Percentiles rank a stretch among this genome's conserved stretches.
Conservation (phyloP, 2,888 invertebrate species). For the Cerceris ruficornis region DNA sequence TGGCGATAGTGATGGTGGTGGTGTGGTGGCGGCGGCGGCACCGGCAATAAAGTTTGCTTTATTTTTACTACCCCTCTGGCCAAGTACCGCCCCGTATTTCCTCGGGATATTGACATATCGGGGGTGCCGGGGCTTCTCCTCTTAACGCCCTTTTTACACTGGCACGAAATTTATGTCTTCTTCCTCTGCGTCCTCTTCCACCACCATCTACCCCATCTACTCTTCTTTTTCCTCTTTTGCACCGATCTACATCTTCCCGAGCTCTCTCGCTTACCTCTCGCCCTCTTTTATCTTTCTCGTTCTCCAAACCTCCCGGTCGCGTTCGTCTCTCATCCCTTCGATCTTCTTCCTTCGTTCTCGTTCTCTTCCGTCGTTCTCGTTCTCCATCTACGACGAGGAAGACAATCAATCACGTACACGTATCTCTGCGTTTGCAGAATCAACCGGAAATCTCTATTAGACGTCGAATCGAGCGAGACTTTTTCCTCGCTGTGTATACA, state of each 20-base stretch:
- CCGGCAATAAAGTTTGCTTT: conserved; percentile 74
- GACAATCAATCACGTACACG: conserved; percentile 67
- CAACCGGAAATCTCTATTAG: conserved; percentile 70
- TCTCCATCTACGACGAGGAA: conserved; percentile 17
- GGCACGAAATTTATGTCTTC: conserved; percentile 73
- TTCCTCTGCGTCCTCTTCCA: conserved; percentile 46
- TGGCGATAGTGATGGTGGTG: conserved; percentile 22
- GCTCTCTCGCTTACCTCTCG: conserved; percentile 6
- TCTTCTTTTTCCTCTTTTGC: conserved; percentile 14
- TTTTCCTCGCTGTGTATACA: conserved; percentile 16
- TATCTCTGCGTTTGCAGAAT: conserved; percentile 64
- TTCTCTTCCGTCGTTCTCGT: conserved; percentile 6
- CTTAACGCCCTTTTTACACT: conserved; percentile 73
- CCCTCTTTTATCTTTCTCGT: conserved; percentile 18
- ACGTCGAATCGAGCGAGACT: conserved; percentile 30
- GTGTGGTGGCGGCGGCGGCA: conserved; percentile 44
- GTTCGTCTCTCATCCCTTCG: conserved; percentile 15
- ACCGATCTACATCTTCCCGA: conserved; percentile 41
- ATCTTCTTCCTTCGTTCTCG: neutral
- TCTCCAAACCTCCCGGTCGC: conserved; percentile 5
- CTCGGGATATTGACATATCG: conserved; percentile 75
- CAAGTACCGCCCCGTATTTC: conserved; percentile 71
- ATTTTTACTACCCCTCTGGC: conserved; percentile 73
- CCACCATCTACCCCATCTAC: conserved; percentile 22
- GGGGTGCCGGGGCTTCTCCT: conserved; percentile 68